Evolutionary conservation across 2,113 vertebrate species (phyloP), one percentile per base, ranked within the genome.

Genomic region (Zosterops borbonicus): DNA sequence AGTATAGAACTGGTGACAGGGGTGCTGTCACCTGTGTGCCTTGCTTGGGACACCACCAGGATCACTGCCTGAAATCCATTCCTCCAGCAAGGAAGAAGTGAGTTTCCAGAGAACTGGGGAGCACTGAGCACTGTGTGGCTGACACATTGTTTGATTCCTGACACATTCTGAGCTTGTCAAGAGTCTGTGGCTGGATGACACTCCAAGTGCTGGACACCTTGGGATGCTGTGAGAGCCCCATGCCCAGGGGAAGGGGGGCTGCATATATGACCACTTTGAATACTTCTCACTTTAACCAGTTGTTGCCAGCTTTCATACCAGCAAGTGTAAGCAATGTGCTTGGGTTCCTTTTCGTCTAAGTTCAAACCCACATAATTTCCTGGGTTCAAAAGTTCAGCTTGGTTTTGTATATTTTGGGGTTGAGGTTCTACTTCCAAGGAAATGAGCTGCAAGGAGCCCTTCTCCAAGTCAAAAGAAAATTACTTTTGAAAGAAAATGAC

Each of bases 11-110:
- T 3, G 14, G 74, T 62, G 82, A 63, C 65, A 39, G 9, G 8
- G 28, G 2, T 2, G 17, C 20, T 73, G 44, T 27, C 55, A 21
- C 31, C 16, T 21, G 9, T 22, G 22, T 14, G 10, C 4, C 3
- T n/a, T 39, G 35, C 16, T 13, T 55, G 56, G n/a, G 17, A 52
- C 1, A 1, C 2, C 5, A 11, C 11, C 0, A 0, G 1, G 18
- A 27, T 37, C 3, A 1, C 18, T 29, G 5, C 35, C 55, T 46
- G 4, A 27, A 74, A 37, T 65, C 25, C 16, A 24, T 68, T 80
- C 79, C 53, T 64, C 62, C 63, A 73, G 12, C 49, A 71, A 82
- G 71, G 49, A 87, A 79, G 22, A 37, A 59, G 20, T 1, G 3
- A 35, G 44, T 39, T 68, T 60, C 27, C 76, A 77, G 63, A 50